These are phyloP conservation scores for Epirrhoe alternata DNA, from an alignment of 2,888 invertebrate genomes.

Conservation along the genomic window DNA sequence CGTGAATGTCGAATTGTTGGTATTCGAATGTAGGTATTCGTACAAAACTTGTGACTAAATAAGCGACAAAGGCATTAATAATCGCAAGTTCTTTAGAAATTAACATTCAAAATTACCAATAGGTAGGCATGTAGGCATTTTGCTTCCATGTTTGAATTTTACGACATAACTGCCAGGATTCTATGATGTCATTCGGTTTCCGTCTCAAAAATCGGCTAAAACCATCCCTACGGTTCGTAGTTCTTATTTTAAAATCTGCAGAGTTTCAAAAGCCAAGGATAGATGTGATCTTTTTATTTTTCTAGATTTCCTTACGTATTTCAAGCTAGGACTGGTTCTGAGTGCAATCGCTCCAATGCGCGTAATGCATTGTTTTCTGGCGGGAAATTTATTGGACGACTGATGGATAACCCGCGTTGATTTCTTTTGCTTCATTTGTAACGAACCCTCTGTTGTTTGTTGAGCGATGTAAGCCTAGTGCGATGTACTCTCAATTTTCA, in stretches of 20 bases:
- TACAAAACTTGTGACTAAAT: too few relatives aligned
- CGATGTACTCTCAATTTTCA: too few relatives aligned
- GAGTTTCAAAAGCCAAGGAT: conserved; percentile 33
- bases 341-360: conserved; percentile 24
- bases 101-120: too few relatives aligned
- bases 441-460: neutral
- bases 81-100: too few relatives aligned
- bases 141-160: too few relatives aligned
- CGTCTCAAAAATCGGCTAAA: neutral
- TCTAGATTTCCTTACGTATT: conserved; percentile 32
- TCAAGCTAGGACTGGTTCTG: conserved; percentile 22
- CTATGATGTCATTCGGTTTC: neutral
- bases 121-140: too few relatives aligned
- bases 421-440: neutral
- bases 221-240: neutral
- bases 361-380: conserved; percentile 25
- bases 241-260: conserved; percentile 26
- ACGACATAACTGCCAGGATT: neutral
- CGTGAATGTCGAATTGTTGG: too few relatives aligned
- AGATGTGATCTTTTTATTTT: conserved; percentile 31
- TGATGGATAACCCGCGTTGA: neutral
- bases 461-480: too few relatives aligned
- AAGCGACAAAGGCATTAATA: too few relatives aligned
- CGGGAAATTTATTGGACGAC: conserved; percentile 13
- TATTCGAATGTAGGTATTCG: too few relatives aligned